Evolutionary conservation across 2,113 vertebrate species (phyloP).

Genomic region (Aplodontia rufa): DNA sequence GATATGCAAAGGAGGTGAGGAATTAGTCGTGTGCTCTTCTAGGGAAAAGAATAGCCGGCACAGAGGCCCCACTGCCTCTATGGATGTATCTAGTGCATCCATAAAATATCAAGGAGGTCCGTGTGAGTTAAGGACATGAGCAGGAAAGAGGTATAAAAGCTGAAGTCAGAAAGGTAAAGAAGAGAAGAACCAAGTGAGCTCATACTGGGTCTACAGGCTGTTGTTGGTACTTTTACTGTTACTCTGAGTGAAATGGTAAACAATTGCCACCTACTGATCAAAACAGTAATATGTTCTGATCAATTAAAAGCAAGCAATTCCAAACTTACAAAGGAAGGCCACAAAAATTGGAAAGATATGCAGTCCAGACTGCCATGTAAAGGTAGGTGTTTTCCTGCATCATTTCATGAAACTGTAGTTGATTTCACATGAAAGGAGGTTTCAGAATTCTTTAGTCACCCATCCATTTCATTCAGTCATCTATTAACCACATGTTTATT

Average conservation of each 20-base stretch:
- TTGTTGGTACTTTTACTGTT: neutral
- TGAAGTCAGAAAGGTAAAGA: neutral
- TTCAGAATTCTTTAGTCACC: constrained; percentile 26
- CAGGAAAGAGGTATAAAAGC: neutral
- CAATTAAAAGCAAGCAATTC: neutral
- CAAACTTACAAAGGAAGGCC: neutral
- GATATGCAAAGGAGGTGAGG: neutral
- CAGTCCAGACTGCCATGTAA: neutral
- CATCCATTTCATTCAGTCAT: neutral
- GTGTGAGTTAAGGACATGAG: neutral
- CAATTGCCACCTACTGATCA: neutral
- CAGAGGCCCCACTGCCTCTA: neutral
- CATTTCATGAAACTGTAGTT: neutral
- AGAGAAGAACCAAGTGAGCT: neutral
- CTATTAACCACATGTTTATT: constrained; percentile 13
- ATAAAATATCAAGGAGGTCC: neutral
- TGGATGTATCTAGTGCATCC: neutral
- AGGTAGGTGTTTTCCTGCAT: neutral
- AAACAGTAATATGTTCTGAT: neutral
- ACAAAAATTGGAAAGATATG: neutral
- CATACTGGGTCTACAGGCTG: fast-evolving
- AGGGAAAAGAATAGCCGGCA: neutral
- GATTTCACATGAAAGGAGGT: neutral
- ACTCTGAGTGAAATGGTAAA: neutral
- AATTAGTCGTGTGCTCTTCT: neutral